Percentiles rank a stretch among this genome's conserved stretches.
These are phyloP conservation scores for Brenthis daphne DNA, from an alignment of 2,888 invertebrate genomes.

Conservation along the genomic window DNA sequence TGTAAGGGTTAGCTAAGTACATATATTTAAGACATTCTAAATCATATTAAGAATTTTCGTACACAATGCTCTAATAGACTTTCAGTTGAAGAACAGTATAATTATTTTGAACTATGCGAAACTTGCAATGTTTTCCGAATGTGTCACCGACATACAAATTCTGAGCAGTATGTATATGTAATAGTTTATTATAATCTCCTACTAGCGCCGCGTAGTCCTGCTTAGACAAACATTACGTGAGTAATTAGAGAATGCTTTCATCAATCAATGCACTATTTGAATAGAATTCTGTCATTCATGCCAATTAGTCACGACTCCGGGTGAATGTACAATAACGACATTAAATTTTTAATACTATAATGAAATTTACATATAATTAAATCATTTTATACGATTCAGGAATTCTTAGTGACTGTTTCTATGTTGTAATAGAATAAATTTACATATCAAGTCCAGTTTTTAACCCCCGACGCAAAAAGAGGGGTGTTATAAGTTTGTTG, in stretches of 20 bases:
- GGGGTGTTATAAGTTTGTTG: no score
- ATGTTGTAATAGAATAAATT: background rate
- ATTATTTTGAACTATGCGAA: no score
- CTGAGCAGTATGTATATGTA: constrained; percentile 3
- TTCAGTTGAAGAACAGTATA: no score
- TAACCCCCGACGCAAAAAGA: no score
- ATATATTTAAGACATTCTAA: no score
- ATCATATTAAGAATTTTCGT: no score
- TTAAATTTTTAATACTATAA: constrained; percentile 20
- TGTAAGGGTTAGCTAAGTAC: no score
- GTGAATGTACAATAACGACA: constrained; percentile 23
- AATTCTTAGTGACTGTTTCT: constrained; percentile 1
- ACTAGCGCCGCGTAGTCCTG: constrained; percentile 31
- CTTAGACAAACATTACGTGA: constrained; percentile 45
- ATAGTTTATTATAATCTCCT: constrained; percentile 14
- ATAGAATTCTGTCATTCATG: constrained; percentile 37
- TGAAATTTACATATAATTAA: constrained; percentile 10
- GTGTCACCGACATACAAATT: constrained; percentile 26
- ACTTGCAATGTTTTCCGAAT: constrained; percentile 8
- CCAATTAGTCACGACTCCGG: constrained; percentile 37
- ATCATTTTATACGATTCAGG: constrained; percentile 2
- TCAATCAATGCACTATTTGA: constrained; percentile 43
- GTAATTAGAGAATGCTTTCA: constrained; percentile 42
- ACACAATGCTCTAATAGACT: no score
- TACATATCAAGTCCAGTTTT: background rate